A percentile compares a stretch with the other conserved stretches of the same genome.
These are phyloP conservation scores for Aphidius gifuensis DNA, from an alignment of 1,140 invertebrate species.

Conservation along the genomic window DNA sequence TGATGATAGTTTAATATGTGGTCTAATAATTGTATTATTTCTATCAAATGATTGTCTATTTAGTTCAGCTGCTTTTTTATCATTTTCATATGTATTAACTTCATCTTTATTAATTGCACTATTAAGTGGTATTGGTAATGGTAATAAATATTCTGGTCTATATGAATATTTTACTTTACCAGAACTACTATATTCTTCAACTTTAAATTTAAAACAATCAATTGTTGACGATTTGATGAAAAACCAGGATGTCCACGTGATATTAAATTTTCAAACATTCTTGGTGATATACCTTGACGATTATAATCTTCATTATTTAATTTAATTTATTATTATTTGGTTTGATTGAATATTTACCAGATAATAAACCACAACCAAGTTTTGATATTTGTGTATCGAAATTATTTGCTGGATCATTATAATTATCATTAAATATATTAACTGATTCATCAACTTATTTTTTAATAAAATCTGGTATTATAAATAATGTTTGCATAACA, in stretches of 20 bases:
- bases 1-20: too few species aligned
- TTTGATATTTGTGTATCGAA: too few species aligned
- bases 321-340: too few species aligned
- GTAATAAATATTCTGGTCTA: slow-evolving; percentile 46
- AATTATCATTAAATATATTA: too few species aligned
- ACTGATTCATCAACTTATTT: slow-evolving; percentile 27
- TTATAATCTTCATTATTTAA: too few species aligned
- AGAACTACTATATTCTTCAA: slow-evolving; percentile 84
- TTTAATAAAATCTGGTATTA: slow-evolving; percentile 82
- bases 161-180: slow-evolving; percentile 79
- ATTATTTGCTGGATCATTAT: too few species aligned
- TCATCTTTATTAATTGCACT: slow-evolving; percentile 70
- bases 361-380: too few species aligned
- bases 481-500: slow-evolving; percentile 86
- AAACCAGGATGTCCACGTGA: slow-evolving; percentile 92
- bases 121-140: slow-evolving; percentile 81
- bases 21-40: too few species aligned
- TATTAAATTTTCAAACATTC: slow-evolving; percentile 90
- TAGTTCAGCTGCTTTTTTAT: slow-evolving; percentile 64
- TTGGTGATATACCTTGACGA: slow-evolving; percentile 56
- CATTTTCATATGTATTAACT: slow-evolving; percentile 68
- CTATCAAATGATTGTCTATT: slow-evolving; percentile 57
- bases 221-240: slow-evolving; percentile 91
- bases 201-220: slow-evolving; percentile 79
- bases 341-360: too few species aligned